Conservation (phyloP, 1,140 invertebrate genomes). For the Arion vulgaris region DNA sequence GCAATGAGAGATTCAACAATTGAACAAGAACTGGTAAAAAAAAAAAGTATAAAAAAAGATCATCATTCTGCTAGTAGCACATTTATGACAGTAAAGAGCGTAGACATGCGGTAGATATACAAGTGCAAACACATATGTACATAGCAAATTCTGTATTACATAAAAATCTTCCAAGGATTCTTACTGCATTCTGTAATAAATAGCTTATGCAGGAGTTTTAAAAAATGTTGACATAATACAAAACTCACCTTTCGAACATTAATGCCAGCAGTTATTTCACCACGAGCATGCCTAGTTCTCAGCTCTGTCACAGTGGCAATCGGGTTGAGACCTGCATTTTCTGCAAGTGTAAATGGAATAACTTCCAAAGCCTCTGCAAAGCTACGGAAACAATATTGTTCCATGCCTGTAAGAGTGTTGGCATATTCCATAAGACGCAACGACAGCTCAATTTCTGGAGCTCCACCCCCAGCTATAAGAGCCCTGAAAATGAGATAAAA, state of each 20-base stretch:
- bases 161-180: too few species aligned
- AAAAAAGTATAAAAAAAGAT: too few species aligned
- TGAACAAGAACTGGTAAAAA: too few species aligned
- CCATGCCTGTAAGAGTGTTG: slow-evolving; percentile 88
- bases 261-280: slow-evolving; percentile 89
- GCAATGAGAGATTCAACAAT: too few species aligned
- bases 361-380: slow-evolving; percentile 97
- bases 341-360: slow-evolving; percentile 97
- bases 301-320: slow-evolving; percentile 98
- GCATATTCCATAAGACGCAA: slow-evolving; percentile 87
- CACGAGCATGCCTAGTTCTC: slow-evolving; percentile 91
- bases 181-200: too few species aligned
- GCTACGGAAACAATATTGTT: slow-evolving; percentile 93
- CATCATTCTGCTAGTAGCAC: too few species aligned
- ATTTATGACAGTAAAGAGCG: too few species aligned
- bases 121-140: too few species aligned
- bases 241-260: slow-evolving; percentile 86
- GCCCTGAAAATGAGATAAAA: slow-evolving; percentile 74
- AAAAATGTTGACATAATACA: too few species aligned
- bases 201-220: too few species aligned
- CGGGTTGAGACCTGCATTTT: slow-evolving; percentile 99
- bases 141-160: too few species aligned
- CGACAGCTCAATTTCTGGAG: slow-evolving; percentile 95
- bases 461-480: slow-evolving; percentile 95
- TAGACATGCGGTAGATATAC: too few species aligned